Percentiles rank a stretch among this genome's conserved stretches.
Conservation (phyloP, 1,140 invertebrate species). For the Rhyzopertha dominica region DNA sequence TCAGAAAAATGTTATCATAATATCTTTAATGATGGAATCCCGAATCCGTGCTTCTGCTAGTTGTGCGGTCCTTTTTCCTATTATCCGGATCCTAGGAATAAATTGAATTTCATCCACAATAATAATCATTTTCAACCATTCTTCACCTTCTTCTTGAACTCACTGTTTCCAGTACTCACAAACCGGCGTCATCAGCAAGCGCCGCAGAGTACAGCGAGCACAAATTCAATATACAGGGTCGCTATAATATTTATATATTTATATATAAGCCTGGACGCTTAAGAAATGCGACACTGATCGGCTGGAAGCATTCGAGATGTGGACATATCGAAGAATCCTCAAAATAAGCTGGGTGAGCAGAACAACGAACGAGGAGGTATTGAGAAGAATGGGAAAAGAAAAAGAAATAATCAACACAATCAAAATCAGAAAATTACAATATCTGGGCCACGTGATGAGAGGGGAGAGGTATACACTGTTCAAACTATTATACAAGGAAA, state of each 20-base stretch:
- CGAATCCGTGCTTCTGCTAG: too few species aligned
- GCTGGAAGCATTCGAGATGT: neutral
- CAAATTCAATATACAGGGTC: too few species aligned
- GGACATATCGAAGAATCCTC: slow-evolving; percentile 1
- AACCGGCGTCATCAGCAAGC: neutral
- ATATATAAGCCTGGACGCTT: slow-evolving; percentile 4
- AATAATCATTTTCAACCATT: slow-evolving; percentile 5
- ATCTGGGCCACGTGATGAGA: neutral
- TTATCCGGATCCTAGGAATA: neutral
- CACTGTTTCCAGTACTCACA: slow-evolving; percentile 8
- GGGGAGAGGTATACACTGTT: neutral
- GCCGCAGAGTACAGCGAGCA: slow-evolving; percentile 5
- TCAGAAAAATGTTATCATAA: too few species aligned
- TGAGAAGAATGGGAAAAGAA: slow-evolving; percentile 1
- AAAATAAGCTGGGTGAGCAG: neutral
- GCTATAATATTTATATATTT: too few species aligned
- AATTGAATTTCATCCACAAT: neutral
- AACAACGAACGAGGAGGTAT: neutral
- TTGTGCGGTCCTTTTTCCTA: too few species aligned
- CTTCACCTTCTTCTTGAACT: slow-evolving; percentile 4
- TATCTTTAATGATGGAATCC: too few species aligned
- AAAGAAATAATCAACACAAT: neutral
- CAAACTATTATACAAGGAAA: neutral
- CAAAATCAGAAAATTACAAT: slow-evolving; percentile 2
- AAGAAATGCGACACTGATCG: neutral